These are phyloP conservation scores for Patiria pectinifera DNA, from an alignment of 53 echinoderm and acorn worm genomes.

Conservation along the genomic window DNA sequence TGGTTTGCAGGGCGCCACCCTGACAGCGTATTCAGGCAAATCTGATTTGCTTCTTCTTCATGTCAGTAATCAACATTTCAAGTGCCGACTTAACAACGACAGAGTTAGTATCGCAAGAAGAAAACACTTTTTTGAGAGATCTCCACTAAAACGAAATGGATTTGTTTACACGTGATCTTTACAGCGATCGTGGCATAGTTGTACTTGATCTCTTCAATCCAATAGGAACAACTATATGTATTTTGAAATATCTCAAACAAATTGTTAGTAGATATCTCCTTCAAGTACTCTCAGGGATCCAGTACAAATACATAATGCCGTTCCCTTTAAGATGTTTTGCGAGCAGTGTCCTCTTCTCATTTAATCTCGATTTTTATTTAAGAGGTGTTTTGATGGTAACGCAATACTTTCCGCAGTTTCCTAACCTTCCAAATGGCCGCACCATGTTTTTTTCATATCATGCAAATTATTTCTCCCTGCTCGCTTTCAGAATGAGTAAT, in stretches of 20 bases:
- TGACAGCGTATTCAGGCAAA: too few relatives aligned
- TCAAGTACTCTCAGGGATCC: not conserved
- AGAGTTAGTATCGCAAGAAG: not conserved
- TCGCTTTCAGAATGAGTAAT: conserved; percentile 7
- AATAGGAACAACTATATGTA: not conserved
- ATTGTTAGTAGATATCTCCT: not conserved
- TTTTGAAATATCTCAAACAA: not conserved
- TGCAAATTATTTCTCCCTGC: not conserved
- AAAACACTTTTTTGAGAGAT: not conserved
- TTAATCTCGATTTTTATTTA: not conserved
- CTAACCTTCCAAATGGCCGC: not conserved
- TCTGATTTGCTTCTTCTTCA: not conserved
- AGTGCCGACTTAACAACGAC: not conserved
- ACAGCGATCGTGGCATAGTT: too few relatives aligned
- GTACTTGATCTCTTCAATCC: too few relatives aligned
- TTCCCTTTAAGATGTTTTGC: too few relatives aligned
- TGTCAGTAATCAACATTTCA: not conserved
- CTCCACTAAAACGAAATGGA: not conserved
- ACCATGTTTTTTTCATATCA: not conserved
- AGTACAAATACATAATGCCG: not conserved
- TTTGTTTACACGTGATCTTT: not conserved
- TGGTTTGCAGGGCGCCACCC: too few relatives aligned
- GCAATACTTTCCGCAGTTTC: not conserved
- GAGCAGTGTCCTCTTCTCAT: too few relatives aligned
- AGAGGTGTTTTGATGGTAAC: conserved; percentile 43